phyloP scores from a whole-genome alignment of 2,113 vertebrate genomes.

The Labeo rohita region DNA sequence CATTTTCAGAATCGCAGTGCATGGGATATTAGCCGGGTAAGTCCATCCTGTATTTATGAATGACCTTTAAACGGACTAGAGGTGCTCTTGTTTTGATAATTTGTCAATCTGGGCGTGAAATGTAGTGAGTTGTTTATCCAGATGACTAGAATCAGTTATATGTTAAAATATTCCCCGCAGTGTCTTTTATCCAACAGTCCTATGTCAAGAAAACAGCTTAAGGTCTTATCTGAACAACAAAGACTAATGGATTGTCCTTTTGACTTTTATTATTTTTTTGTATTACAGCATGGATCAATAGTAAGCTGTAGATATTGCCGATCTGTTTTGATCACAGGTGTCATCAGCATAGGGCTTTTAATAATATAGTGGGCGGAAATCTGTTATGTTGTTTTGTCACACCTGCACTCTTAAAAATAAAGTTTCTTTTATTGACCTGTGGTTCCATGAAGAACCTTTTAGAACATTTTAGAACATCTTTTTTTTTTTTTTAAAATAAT shows the following conservation, averaged over 20 bases:
- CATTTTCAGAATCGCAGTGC: background rate
- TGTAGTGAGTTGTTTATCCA: background rate
- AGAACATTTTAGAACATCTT: background rate
- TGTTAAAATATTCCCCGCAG: background rate
- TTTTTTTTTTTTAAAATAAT: background rate
- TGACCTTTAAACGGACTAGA: background rate
- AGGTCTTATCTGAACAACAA: background rate
- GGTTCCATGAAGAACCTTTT: background rate
- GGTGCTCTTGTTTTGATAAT: background rate
- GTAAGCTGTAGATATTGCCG: background rate
- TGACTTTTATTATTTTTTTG: background rate
- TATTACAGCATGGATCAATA: background rate
- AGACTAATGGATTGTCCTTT: background rate
- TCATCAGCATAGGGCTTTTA: background rate
- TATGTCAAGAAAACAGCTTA: background rate
- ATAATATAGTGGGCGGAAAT: background rate
- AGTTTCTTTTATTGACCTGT: background rate
- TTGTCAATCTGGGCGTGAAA: background rate
- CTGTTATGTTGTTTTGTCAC: background rate
- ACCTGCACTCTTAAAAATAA: background rate
- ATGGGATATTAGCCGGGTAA: slow-evolving; percentile 13
- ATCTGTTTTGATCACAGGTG: background rate
- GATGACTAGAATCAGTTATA: background rate
- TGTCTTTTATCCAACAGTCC: background rate
- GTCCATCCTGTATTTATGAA: background rate